Evolutionary conservation across 92 coral and sea anemone genomes (phyloP), one percentile per base, ranked within the genome.

Genomic region (Palythoa grandis): DNA sequence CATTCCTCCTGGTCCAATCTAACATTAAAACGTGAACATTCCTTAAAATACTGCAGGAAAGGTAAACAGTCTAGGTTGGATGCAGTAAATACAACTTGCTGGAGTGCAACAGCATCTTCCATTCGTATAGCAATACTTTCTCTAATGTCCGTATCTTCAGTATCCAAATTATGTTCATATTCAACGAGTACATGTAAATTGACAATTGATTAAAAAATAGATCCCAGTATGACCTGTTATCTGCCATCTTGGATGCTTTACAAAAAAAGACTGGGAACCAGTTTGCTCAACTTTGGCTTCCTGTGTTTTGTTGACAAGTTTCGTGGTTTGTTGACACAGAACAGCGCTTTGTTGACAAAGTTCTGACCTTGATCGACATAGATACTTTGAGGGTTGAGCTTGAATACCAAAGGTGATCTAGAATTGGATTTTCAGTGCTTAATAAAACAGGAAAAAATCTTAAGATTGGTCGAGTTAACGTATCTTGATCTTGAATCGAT

Each of bases 1-100:
- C 54, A 72, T 40, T 37, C 22, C 22, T 72, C 69, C 77, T 67
- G 13, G 86, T 67, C 76, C 65, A 68, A 20, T 67, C 39, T 48
- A 68, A 83, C 17, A 68, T 50, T 70, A 83, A 83, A 58, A 13
- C 86, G 68, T 77, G 86, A 50, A 83, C 69, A 70, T 83, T 83
- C 72, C 86, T 50, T 3, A 40, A 83, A 75, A 70, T 24, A 54
- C 14, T 68, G 50, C 5, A 43, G 66, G 76, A 83, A 70, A 70
- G 40, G 47, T 17, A n/a, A 25, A 74, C 56, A 74, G 4, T 14
- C 53, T 16, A 68, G 72, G 72, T 23, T 68, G 38, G 37, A 68
- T 80, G 85, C 54, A 22, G 39, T 22, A 25, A 69, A 29, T 82
- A 61, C 53, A 61, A 82, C 74, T 82, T 82, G 86, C 74, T 82